Evolutionary conservation across 2,888 invertebrate species (phyloP).

Genomic region (Patella caerulea): DNA sequence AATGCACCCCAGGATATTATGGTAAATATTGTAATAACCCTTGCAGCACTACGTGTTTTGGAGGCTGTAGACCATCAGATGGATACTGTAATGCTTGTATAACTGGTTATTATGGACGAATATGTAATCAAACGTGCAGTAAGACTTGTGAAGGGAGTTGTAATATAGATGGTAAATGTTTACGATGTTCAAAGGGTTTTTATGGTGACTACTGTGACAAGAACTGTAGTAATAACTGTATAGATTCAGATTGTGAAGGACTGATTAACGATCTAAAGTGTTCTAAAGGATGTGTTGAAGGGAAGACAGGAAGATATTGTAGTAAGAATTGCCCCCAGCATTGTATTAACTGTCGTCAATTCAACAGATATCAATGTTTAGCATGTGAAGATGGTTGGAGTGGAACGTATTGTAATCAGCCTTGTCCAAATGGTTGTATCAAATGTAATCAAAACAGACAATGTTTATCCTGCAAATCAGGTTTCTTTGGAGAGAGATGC

Average conservation of each 20-base stretch:
- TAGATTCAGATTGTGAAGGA: constrained; percentile 25
- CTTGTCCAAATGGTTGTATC: constrained; percentile 24
- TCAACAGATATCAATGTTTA: too few relatives aligned
- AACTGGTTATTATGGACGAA: too few relatives aligned
- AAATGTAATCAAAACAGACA: constrained; percentile 20
- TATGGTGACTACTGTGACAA: constrained; percentile 24
- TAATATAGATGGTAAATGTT: constrained; percentile 16
- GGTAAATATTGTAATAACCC: too few relatives aligned
- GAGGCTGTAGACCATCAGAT: too few relatives aligned
- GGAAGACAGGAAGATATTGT: not conserved
- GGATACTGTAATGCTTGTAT: too few relatives aligned
- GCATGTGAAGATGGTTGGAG: too few relatives aligned
- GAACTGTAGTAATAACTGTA: constrained; percentile 29
- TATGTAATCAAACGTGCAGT: too few relatives aligned
- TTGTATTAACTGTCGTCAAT: constrained; percentile 6
- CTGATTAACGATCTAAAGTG: too few relatives aligned
- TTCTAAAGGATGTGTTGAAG: too few relatives aligned
- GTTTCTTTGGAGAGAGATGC: constrained; percentile 41
- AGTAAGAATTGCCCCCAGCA: constrained; percentile 32
- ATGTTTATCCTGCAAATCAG: constrained; percentile 39
- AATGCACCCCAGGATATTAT: too few relatives aligned
- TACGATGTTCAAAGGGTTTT: constrained; percentile 32
- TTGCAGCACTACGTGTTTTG: too few relatives aligned
- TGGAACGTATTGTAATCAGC: too few relatives aligned
- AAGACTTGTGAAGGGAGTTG: not conserved